These are phyloP conservation scores for Yponomeuta malinellus DNA, from an alignment of 2,888 invertebrate species.

Conservation along the genomic window DNA sequence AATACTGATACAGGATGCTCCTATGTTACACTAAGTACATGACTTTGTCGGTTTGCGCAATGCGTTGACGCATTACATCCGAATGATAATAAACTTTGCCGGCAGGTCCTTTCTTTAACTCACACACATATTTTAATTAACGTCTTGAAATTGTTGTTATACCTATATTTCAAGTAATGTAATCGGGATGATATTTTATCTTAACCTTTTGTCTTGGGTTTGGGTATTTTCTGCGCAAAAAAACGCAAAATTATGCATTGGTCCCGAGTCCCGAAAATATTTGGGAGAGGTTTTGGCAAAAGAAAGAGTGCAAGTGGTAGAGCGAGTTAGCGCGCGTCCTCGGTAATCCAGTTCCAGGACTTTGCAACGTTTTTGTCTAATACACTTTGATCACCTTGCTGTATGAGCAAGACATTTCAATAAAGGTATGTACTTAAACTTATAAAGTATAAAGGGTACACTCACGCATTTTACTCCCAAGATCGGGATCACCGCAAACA, in stretches of 20 bases:
- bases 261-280: slow-evolving; percentile 11
- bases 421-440: background rate
- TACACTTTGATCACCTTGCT: slow-evolving; percentile 21
- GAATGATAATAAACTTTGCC: slow-evolving; percentile 72
- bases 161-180: background rate
- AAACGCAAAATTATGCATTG: slow-evolving; percentile 6
- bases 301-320: slow-evolving; percentile 53
- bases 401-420: background rate
- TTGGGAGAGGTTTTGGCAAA: slow-evolving; percentile 51
- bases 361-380: slow-evolving; percentile 33
- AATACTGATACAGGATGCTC: slow-evolving; percentile 7
- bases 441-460: slow-evolving; percentile 26
- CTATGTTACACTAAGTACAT: slow-evolving; percentile 49
- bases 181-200: no score
- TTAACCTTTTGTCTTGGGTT: no score
- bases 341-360: slow-evolving; percentile 42
- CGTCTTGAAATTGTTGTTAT: background rate
- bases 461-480: slow-evolving; percentile 59
- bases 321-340: slow-evolving; percentile 41
- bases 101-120: slow-evolving; percentile 31
- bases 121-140: background rate
- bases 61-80: slow-evolving; percentile 60
- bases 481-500: slow-evolving; percentile 55
- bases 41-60: slow-evolving; percentile 57
- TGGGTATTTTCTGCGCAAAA: background rate